Evolutionary conservation across 2,888 invertebrate genomes (phyloP), one percentile per base, ranked within the genome.

Genomic region (Xanthostigma xanthostigma): DNA sequence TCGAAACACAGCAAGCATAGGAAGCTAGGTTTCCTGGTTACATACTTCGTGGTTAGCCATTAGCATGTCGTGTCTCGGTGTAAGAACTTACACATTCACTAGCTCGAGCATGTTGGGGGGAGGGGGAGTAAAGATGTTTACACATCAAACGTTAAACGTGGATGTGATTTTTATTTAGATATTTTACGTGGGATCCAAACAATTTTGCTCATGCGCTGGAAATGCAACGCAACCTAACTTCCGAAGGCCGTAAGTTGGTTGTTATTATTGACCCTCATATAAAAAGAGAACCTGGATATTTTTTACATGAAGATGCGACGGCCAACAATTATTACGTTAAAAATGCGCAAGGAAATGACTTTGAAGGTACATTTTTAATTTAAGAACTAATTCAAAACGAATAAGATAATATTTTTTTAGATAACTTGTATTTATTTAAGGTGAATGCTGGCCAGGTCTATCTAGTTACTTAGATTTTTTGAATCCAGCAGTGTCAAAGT

Each of bases 401-500:
- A n/a, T n/a, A n/a, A n/a, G n/a, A n/a, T n/a, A n/a, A n/a, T n/a
- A n/a, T n/a, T n/a, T n/a, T n/a, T n/a, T n/a, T n/a, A n/a, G n/a
- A 27, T 6, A 1, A 27, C 6, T 46, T 45, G 37, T 39, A 33
- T 50, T 14, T 44, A 36, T 51, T 17, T 9, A 56, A 80, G 85
- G 97, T 51, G 97, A 96, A 94, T 99, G 98, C 62, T 99, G 98
- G 98, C 98, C 98, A 0, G 96, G 96, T 0, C 76, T 95, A 0
- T 90, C 95, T 0, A 88, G 89, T 34, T 99, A 97, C 72, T 76
- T 90, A 9, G 98, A 99, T 65, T 93, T 95, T 65, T 81, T 92
- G 58, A 83, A 94, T 66, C 94, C 95, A 0, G 79, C 70, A 35
- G 88, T 88, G 0, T 71, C 81, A 12, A 77, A 89, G 45, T 98